Percentiles rank a stretch among this genome's conserved stretches.
These are phyloP conservation scores for Cephus rjabovi DNA, from an alignment of 2,888 invertebrate species.

Conservation along the genomic window DNA sequence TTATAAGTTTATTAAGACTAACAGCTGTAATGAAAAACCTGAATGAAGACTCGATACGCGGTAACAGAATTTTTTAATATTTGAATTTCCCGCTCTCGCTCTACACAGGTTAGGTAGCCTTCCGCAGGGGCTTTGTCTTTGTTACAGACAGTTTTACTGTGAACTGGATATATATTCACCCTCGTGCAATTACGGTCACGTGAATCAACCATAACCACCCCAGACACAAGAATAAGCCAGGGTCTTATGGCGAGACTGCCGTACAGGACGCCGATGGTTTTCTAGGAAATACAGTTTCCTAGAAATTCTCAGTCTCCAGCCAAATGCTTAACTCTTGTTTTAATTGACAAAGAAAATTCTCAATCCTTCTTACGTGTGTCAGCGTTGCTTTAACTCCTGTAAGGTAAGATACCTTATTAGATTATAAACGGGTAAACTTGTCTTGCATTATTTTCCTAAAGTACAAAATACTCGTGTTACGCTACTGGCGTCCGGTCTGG, in stretches of 20 bases:
- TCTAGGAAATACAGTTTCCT: not conserved
- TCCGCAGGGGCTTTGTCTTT: not conserved
- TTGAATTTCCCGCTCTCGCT: not conserved
- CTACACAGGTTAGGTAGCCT: not conserved
- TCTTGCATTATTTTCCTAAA: not conserved
- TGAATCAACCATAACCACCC: not conserved
- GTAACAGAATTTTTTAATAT: not conserved
- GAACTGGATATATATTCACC: not conserved
- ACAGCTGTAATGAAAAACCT: not conserved
- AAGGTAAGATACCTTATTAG: not conserved
- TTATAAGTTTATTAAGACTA: not conserved
- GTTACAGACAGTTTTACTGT: not conserved
- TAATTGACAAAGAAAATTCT: not conserved
- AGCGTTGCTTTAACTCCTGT: not conserved
- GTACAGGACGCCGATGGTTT: not conserved
- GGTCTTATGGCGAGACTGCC: not conserved
- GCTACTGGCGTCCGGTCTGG: not conserved
- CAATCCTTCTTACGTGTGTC: not conserved
- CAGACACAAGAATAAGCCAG: not conserved
- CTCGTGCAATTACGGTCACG: not conserved
- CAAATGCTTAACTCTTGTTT: not conserved
- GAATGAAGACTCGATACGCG: not conserved
- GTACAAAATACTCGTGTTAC: not conserved
- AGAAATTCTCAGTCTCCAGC: not conserved
- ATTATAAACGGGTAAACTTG: not conserved